phyloP scores from a whole-genome alignment of 2,888 invertebrate species.

The Margaritifera margaritifera region DNA sequence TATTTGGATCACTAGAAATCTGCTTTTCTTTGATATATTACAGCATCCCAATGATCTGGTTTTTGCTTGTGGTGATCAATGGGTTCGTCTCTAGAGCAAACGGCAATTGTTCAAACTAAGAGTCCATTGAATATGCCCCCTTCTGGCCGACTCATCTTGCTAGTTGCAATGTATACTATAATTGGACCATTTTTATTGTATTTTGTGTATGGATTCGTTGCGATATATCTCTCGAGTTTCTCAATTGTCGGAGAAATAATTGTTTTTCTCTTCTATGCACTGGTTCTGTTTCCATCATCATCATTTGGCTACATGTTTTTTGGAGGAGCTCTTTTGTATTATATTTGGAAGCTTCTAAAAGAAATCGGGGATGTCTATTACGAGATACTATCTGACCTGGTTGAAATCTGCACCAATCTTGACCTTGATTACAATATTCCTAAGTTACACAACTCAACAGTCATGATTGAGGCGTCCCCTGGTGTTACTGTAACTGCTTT shows the following conservation, averaged over 20 bases:
- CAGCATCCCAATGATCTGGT: conserved; percentile 6
- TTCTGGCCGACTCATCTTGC: too few relatives aligned
- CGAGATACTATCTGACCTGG: conserved; percentile 19
- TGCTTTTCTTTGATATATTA: conserved; percentile 9
- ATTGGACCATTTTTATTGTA: too few relatives aligned
- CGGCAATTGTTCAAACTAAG: too few relatives aligned
- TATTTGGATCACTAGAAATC: not conserved
- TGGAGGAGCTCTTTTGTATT: conserved; percentile 14
- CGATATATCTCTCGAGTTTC: conserved; percentile 17
- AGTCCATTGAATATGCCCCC: too few relatives aligned
- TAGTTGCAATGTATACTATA: too few relatives aligned
- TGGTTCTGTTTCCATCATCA: conserved; percentile 19
- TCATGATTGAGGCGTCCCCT: conserved; percentile 6
- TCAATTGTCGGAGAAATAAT: conserved; percentile 16
- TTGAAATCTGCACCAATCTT: conserved; percentile 11
- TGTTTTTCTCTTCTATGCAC: conserved; percentile 17
- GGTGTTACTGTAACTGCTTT: too few relatives aligned
- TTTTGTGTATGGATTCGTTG: too few relatives aligned
- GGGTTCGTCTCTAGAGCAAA: not conserved
- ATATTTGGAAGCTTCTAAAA: conserved; percentile 12
- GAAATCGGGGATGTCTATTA: conserved; percentile 14
- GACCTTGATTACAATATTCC: conserved; percentile 7
- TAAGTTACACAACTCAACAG: conserved; percentile 1
- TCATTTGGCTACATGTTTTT: conserved; percentile 33
- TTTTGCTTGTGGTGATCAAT: not conserved